Base-by-base conservation (phyloP, 2,888 invertebrate species). In the Labia minor region DNA sequence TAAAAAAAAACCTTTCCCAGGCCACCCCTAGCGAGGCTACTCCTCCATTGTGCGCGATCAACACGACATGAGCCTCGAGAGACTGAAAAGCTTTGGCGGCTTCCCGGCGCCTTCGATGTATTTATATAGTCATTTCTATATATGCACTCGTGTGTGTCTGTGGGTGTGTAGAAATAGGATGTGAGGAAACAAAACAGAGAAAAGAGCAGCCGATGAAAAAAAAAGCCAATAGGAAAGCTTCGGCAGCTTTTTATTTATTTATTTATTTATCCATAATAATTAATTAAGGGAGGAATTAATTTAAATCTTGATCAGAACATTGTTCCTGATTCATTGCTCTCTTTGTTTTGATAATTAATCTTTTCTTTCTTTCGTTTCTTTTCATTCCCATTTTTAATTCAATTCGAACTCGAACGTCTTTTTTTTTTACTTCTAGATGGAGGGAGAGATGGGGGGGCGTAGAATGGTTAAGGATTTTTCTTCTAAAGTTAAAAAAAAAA, bases 71-170 rank as follows among this genome's bases (percentile, higher is more conserved):
- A 49, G 49, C 16, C 49, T 49, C 49, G 14, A 14, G 16, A 49
- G 16, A 14, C 49, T 14, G 3, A 49, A 49, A 14, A 49, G 49
- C 49, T 49, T 49, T 49, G 49, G 49, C 49, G 49, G 49, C 49
- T 49, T 14, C 49, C 49, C 49, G 49, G 49, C 49, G 49, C 49
- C 49, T 11, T 49, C 49, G 49, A 11, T n/a, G 14, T 49, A 49
- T 49, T 49, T 49, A 49, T 49, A 49, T 49, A 49, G 49, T 49
- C 49, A 49, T 49, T 49, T 49, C 49, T 49, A 49, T 49, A 49
- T 49, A 49, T 49, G 26, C 26, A 8, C 26, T 26, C 26, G 26
- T 26, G 26, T 26, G 26, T 26, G 49, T 49, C 49, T 49, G 49
- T 49, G 49, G 49, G 49, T 49, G 49, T 49, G 49, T 49, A 49